Evolutionary conservation across 2,888 invertebrate genomes (phyloP).

Genomic region (Salpingus planirostris): DNA sequence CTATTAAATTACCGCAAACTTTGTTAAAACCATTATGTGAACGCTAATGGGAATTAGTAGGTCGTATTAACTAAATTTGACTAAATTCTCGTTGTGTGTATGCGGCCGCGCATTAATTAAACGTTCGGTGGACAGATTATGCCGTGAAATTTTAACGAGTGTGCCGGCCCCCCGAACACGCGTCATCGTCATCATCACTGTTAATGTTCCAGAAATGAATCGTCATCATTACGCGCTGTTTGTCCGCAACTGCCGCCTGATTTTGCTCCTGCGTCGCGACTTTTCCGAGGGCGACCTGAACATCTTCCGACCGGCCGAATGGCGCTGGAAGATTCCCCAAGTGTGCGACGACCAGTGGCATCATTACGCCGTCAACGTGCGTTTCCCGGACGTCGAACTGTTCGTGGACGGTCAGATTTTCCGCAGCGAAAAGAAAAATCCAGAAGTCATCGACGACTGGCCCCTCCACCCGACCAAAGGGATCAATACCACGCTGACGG

Average conservation of each 20-base stretch:
- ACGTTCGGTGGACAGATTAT: too few relatives aligned
- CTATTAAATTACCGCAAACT: too few relatives aligned
- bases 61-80: too few relatives aligned
- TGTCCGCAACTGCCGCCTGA: constrained; percentile 93
- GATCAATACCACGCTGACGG: constrained; percentile 84
- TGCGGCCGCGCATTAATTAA: too few relatives aligned
- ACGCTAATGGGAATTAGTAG: too few relatives aligned
- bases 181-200: too few relatives aligned
- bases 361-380: constrained; percentile 90
- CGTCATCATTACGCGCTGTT: constrained; percentile 97
- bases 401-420: constrained; percentile 79
- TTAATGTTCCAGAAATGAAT: constrained; percentile 87
- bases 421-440: constrained; percentile 62
- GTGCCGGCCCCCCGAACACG: too few relatives aligned
- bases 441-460: constrained; percentile 99
- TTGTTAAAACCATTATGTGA: too few relatives aligned
- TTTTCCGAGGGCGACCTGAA: constrained; percentile 88
- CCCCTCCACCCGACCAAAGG: constrained; percentile 93
- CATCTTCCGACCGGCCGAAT: constrained; percentile 95
- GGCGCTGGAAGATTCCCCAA: constrained; percentile 95
- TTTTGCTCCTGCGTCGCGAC: constrained; percentile 80
- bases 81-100: too few relatives aligned
- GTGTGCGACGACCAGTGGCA: constrained; percentile 99
- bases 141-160: too few relatives aligned
- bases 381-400: constrained; percentile 83